Percentiles rank a stretch among this genome's conserved stretches.
Conservation (phyloP, 1,140 invertebrate genomes). For the Diabrotica virgifera region DNA sequence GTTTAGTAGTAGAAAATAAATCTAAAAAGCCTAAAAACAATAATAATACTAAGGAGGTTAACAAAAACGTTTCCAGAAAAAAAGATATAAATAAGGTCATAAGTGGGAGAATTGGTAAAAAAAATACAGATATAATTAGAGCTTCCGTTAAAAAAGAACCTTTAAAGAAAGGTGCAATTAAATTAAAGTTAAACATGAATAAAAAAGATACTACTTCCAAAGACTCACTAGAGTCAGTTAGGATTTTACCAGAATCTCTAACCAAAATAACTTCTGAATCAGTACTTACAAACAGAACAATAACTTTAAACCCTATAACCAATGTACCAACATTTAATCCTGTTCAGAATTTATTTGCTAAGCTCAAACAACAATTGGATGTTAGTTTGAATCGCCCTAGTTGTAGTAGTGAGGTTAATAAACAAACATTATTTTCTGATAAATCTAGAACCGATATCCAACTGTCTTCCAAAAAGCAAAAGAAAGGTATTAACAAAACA, state of each 20-base stretch:
- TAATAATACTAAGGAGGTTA: constrained; percentile 16
- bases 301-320: neutral
- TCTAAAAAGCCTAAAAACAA: constrained; percentile 10
- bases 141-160: constrained; percentile 17
- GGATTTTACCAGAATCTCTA: constrained; percentile 1
- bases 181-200: constrained; percentile 11
- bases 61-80: constrained; percentile 11
- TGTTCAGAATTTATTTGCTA: constrained; percentile 13
- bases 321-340: constrained; percentile 11
- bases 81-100: constrained; percentile 17
- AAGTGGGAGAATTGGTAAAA: constrained; percentile 15
- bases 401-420: neutral
- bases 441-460: neutral
- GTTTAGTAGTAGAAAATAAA: constrained; percentile 7
- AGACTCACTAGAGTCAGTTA: neutral
- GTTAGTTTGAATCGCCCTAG: neutral
- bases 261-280: neutral
- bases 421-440: neutral
- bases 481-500: neutral
- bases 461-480: neutral
- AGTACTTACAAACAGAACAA: neutral
- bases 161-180: constrained; percentile 8
- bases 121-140: constrained; percentile 13
- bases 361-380: constrained; percentile 16
- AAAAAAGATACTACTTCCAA: neutral